Conservation (phyloP, 1,140 invertebrate species). For the Penaeus japonicus region DNA sequence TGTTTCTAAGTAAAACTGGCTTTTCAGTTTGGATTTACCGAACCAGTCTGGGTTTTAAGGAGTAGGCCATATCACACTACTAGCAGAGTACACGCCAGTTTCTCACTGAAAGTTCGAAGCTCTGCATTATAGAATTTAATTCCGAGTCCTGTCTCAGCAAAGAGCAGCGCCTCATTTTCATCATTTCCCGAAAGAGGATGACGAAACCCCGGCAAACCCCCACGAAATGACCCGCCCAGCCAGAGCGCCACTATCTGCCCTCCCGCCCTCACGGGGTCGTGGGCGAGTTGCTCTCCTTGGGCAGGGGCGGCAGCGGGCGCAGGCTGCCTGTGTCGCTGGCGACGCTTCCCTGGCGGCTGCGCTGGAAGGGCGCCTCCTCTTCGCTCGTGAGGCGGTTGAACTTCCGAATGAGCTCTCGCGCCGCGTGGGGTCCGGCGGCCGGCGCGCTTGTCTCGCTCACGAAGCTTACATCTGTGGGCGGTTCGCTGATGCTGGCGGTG, state of each 20-base stretch:
- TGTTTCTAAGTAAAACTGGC: no score
- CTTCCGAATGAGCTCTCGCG: conserved; percentile 20
- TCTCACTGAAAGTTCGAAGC: no score
- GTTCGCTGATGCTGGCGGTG: neutral
- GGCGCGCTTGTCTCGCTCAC: neutral
- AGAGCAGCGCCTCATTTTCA: no score
- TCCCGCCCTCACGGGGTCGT: neutral
- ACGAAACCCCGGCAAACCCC: neutral
- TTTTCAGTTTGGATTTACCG: no score
- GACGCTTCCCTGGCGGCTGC: conserved; percentile 31
- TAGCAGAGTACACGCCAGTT: no score
- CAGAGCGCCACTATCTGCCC: neutral
- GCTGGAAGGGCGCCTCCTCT: conserved; percentile 11
- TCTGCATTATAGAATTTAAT: no score
- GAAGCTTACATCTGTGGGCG: neutral
- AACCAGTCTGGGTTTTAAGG: no score
- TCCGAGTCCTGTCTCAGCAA: no score
- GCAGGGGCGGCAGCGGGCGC: conserved; percentile 41
- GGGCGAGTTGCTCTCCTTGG: neutral
- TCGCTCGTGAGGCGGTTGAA: conserved; percentile 43
- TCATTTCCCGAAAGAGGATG: no score
- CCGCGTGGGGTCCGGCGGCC: neutral
- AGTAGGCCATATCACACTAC: no score
- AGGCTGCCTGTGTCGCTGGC: conserved; percentile 34
- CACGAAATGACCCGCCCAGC: neutral